phyloP scores from a whole-genome alignment of 2,888 invertebrate genomes.

The Synergus gifuensis region DNA sequence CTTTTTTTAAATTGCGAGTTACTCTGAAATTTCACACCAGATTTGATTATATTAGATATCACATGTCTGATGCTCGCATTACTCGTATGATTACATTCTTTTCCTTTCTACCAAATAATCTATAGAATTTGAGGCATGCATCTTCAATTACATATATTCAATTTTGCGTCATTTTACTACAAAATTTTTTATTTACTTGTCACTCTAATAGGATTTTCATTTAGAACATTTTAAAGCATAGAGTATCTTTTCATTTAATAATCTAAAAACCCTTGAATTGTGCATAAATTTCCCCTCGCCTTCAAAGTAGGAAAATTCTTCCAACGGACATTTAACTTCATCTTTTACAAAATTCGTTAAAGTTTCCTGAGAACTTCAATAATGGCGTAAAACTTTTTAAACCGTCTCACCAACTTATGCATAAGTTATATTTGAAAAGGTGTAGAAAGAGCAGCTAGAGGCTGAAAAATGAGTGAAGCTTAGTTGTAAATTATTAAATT shows the following conservation, averaged over 20 bases:
- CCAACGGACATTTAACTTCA: constrained; percentile 1
- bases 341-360: constrained; percentile 30
- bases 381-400: constrained; percentile 9
- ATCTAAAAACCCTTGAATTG: background rate
- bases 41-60: background rate
- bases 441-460: constrained; percentile 1
- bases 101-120: background rate
- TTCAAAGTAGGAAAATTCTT: constrained; percentile 20
- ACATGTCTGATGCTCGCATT: background rate
- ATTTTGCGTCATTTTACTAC: too few species aligned
- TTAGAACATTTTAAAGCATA: too few species aligned
- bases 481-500: background rate
- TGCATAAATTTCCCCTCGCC: constrained; percentile 20
- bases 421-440: background rate
- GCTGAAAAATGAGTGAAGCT: constrained; percentile 7
- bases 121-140: background rate
- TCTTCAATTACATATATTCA: too few species aligned
- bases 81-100: background rate
- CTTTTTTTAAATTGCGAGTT: background rate
- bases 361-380: constrained; percentile 27
- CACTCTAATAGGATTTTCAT: too few species aligned
- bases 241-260: too few species aligned
- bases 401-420: constrained; percentile 13
- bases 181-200: too few species aligned
- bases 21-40: background rate